Evolutionary conservation across 2,888 invertebrate species (phyloP).

Genomic region (Operophtera brumata): DNA sequence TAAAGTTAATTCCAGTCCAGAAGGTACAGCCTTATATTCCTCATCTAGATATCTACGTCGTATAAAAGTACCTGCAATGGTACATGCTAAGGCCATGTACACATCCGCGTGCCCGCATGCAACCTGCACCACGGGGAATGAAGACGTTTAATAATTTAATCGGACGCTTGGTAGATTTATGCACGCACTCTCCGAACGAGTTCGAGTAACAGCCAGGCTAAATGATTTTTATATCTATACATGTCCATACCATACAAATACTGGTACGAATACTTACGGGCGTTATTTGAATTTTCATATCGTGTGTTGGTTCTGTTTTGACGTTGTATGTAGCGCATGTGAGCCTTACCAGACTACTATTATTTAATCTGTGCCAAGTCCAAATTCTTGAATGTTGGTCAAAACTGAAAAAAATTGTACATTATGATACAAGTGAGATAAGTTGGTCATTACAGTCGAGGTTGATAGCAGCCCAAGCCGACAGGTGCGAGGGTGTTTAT

Average conservation of each 20-base stretch:
- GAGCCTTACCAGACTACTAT: too few species aligned
- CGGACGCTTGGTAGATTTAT: slow-evolving; percentile 70
- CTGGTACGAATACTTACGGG: neutral
- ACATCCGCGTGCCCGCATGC: slow-evolving; percentile 73
- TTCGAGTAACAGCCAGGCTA: slow-evolving; percentile 29
- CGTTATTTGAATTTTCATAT: too few species aligned
- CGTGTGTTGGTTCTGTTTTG: too few species aligned
- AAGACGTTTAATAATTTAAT: slow-evolving; percentile 80
- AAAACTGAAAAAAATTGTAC: too few species aligned
- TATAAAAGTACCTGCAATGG: slow-evolving; percentile 9
- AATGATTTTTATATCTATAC: slow-evolving; percentile 23
- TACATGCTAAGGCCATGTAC: slow-evolving; percentile 58
- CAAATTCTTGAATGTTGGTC: too few species aligned
- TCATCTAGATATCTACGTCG: neutral
- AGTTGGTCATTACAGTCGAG: too few species aligned
- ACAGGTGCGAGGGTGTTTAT: too few species aligned
- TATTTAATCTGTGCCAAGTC: too few species aligned
- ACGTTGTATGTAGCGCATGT: too few species aligned
- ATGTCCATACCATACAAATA: neutral
- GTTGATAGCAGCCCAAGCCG: too few species aligned
- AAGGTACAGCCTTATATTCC: slow-evolving; percentile 4
- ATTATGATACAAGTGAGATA: too few species aligned
- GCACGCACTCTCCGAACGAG: slow-evolving; percentile 55
- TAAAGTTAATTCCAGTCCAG: neutral
- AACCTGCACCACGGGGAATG: slow-evolving; percentile 75